These are phyloP conservation scores for Charadrius vociferus DNA, from an alignment of 2,113 vertebrate species.

Conservation along the genomic window DNA sequence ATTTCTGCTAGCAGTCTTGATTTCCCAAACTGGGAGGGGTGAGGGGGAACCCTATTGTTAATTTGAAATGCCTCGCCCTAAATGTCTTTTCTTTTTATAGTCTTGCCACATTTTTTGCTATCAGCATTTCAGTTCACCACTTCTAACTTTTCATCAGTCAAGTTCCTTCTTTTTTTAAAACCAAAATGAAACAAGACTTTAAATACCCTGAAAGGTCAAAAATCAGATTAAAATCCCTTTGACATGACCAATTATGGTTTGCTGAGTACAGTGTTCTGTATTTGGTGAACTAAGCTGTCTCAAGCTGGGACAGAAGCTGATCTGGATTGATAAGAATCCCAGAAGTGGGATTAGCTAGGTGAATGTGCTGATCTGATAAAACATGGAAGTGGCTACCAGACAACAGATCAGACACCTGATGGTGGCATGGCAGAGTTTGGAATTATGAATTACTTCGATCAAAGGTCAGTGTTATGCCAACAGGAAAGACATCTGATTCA, in stretches of 20 bases:
- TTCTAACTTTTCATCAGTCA: not conserved
- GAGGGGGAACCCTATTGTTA: not conserved
- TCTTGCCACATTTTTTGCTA: not conserved
- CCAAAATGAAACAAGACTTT: not conserved
- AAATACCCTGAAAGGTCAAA: not conserved
- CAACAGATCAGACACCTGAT: not conserved
- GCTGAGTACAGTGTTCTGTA: not conserved
- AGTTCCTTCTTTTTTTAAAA: not conserved
- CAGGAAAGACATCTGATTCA: not conserved
- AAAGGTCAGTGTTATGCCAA: not conserved
- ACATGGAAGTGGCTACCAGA: not conserved
- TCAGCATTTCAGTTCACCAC: not conserved
- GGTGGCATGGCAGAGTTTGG: not conserved
- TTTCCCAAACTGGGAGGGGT: not conserved
- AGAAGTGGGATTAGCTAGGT: not conserved
- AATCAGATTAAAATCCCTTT: not conserved
- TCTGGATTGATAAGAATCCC: not conserved
- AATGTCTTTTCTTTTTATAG: not conserved
- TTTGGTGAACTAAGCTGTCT: not conserved
- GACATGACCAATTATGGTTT: not conserved
- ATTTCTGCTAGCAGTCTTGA: not conserved
- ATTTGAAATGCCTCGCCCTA: not conserved
- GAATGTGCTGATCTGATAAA: not conserved
- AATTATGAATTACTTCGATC: not conserved
- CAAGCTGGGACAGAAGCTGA: not conserved